Percentiles rank a stretch among this genome's conserved stretches.
Evolutionary conservation across 2,888 invertebrate species (phyloP).

Genomic region (Gerris lacustris): DNA sequence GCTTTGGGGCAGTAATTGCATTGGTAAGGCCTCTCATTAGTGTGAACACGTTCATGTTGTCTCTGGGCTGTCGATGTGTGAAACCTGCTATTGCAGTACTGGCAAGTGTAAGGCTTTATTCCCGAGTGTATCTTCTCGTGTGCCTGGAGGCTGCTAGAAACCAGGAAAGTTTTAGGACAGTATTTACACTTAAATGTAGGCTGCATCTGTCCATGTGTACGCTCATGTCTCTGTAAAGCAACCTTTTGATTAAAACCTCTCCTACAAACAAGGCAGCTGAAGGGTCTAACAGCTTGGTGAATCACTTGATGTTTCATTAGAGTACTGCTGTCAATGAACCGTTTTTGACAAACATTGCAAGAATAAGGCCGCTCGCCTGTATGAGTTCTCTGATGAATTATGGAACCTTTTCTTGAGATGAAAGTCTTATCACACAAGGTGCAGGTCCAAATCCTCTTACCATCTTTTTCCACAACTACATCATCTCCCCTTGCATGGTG

Average conservation of each 20-base stretch:
- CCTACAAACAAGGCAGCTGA: constrained; percentile 25
- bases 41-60: constrained; percentile 28
- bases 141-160: constrained; percentile 25
- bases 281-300: constrained; percentile 27
- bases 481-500: constrained; percentile 25
- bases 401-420: constrained; percentile 35
- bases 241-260: constrained; percentile 29
- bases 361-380: constrained; percentile 27
- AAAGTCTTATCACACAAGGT: constrained; percentile 28
- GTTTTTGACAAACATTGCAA: constrained; percentile 25
- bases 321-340: constrained; percentile 28
- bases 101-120: constrained; percentile 26
- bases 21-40: constrained; percentile 25
- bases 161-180: constrained; percentile 28
- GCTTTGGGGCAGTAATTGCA: constrained; percentile 34
- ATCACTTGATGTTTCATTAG: constrained; percentile 29
- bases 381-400: constrained; percentile 27
- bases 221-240: constrained; percentile 26
- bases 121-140: constrained; percentile 28
- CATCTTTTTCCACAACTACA: constrained; percentile 24
- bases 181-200: constrained; percentile 26
- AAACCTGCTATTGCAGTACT: constrained; percentile 26
- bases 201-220: constrained; percentile 26
- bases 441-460: constrained; percentile 27
- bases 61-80: constrained; percentile 27